phyloP scores from a whole-genome alignment of 2,888 invertebrate species.

The Parascotia fuliginaria region DNA sequence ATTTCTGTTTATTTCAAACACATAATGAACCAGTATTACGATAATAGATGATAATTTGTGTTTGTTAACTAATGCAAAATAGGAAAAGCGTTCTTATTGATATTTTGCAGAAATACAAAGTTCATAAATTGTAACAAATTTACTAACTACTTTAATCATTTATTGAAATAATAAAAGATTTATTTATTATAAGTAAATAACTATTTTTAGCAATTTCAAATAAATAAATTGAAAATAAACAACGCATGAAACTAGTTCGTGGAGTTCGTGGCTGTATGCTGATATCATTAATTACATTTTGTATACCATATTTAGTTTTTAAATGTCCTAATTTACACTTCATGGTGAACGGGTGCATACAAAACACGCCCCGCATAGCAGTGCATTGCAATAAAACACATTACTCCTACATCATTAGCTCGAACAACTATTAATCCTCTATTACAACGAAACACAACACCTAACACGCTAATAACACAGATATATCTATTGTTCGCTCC shows the following conservation, averaged over 20 bases:
- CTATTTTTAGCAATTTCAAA: no score
- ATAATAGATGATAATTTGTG: not conserved
- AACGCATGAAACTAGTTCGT: no score
- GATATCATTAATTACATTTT: no score
- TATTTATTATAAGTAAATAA: no score
- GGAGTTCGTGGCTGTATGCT: no score
- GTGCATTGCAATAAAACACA: conserved; percentile 2
- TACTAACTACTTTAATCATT: no score
- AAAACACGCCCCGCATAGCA: not conserved
- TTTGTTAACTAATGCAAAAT: not conserved
- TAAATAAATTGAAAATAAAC: no score
- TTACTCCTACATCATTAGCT: conserved; percentile 3
- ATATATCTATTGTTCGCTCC: conserved; percentile 27
- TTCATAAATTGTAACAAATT: no score
- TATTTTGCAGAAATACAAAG: no score
- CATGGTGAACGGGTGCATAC: not conserved
- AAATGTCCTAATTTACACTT: not conserved
- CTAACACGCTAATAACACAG: conserved; percentile 14
- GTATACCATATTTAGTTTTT: no score
- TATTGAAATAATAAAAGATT: no score
- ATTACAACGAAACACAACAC: conserved; percentile 20
- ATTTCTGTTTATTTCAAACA: not conserved
- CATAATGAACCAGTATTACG: not conserved
- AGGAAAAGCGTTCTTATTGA: not conserved
- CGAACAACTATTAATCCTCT: conserved; percentile 9